Evolutionary conservation across 2,797 vertebrate species (phyloP).

Genomic region (Adelosebastes latens): DNA sequence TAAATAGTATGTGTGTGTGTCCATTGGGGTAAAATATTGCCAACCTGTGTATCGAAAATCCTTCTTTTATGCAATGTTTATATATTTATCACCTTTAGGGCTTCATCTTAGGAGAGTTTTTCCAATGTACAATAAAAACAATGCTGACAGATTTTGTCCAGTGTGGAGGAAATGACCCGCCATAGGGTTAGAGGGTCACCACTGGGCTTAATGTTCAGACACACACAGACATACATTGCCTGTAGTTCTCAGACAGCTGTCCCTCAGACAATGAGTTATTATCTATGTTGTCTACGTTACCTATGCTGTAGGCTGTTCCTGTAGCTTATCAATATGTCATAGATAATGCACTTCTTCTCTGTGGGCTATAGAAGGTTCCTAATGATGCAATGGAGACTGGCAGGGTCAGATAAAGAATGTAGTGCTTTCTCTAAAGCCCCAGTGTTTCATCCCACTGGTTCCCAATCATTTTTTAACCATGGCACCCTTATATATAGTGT

Average conservation of each 20-base stretch:
- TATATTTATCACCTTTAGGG: slow-evolving; percentile 9
- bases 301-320: no score
- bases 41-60: not conserved
- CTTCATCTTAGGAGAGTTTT: not conserved
- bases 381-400: not conserved
- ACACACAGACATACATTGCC: not conserved
- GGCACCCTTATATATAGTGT: not conserved
- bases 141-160: slow-evolving; percentile 14
- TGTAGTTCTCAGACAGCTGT: slow-evolving; percentile 5
- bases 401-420: not conserved
- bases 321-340: no score
- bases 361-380: not conserved
- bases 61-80: slow-evolving; percentile 8
- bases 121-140: slow-evolving; percentile 4
- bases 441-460: not conserved
- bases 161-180: not conserved
- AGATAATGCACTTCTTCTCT: not conserved
- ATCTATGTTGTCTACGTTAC: no score
- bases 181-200: not conserved
- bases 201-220: slow-evolving; percentile 6
- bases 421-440: not conserved
- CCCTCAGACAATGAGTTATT: not conserved
- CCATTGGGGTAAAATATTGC: not conserved
- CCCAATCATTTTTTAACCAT: not conserved
- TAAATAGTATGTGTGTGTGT: no score